phyloP scores from a whole-genome alignment of 2,888 invertebrate species.

The Drosophila putrida region DNA sequence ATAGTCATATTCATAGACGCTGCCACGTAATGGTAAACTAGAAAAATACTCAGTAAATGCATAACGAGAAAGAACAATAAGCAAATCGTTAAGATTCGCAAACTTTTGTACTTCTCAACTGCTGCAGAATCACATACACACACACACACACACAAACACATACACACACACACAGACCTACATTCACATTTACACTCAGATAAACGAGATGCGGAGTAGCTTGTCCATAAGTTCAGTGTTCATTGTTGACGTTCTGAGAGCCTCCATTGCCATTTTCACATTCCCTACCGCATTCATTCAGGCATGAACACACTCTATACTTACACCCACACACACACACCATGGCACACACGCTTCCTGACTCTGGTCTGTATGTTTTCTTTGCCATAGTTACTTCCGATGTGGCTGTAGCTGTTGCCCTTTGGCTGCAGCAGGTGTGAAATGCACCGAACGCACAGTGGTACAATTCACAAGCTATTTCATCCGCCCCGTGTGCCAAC shows the following conservation, averaged over 20 bases:
- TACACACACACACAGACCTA: neutral
- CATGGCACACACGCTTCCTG: neutral
- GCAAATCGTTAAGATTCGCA: conserved; percentile 74
- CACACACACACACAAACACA: neutral
- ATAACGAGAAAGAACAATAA: conserved; percentile 63
- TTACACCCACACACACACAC: conserved; percentile 4
- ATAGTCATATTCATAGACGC: conserved; percentile 3
- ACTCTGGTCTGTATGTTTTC: conserved; percentile 29
- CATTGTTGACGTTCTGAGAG: conserved; percentile 41
- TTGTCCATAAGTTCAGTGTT: conserved; percentile 36
- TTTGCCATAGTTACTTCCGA: conserved; percentile 31
- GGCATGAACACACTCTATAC: conserved; percentile 9
- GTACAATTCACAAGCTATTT: neutral
- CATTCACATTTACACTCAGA: conserved; percentile 1
- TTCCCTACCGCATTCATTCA: conserved; percentile 13
- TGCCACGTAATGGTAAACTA: conserved; percentile 35
- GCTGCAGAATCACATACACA: conserved; percentile 27
- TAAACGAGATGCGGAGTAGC: conserved; percentile 12
- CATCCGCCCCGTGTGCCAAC: too few relatives aligned
- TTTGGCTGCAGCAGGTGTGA: conserved; percentile 58
- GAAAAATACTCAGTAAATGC: conserved; percentile 62
- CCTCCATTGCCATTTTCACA: conserved; percentile 10
- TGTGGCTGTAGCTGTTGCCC: conserved; percentile 36
- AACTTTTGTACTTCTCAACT: conserved; percentile 49
- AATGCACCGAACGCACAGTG: conserved; percentile 57